Base-by-base conservation (phyloP, 2,797 vertebrate species). In the Enteromius viviparus region DNA sequence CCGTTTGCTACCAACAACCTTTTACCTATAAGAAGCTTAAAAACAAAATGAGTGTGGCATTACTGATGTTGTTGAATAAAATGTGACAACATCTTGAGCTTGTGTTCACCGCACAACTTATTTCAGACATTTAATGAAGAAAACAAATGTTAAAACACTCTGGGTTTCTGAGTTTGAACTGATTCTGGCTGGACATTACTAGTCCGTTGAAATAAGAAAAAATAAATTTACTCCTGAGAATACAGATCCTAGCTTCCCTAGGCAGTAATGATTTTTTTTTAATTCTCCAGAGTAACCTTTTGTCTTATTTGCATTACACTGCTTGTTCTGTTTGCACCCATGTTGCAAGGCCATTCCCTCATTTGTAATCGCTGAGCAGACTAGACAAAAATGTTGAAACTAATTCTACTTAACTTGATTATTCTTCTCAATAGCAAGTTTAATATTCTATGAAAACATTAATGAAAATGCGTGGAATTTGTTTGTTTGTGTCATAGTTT, bases 241-340 rank as follows among this genome's bases (percentile, higher is more conserved):
- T 45, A 29, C 21, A 69, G 49, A 45, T 80, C 34, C 23, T 58
- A 45, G 49, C n/a, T 80, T 51, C 15, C 34, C 17, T 80, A 70
- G 15, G 17, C 5, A 29, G 34, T 9, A 21, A 42, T 7, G 23
- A 37, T 34, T 40, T 66, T 7, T 21, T 68, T 77, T 29, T 45
- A 15, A 21, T 65, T 45, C n/a, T 55, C 17, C 26, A 42, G 14
- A 53, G 64, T 40, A 78, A n/a, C 45, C n/a, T 34, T 78, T 51
- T 6, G 14, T 53, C 45, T 69, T 14, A 26, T 40, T 79, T 55
- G 15, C 64, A 60, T 26, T 26, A 6, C 3, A 70, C 14, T 45
- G 49, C 65, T 42, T 3, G 29, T 3, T 69, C 23, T 12, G 1
- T 68, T 64, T 32, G 29, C 60, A 17, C 6, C 47, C 10, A n/a